A percentile compares a stretch with the other conserved stretches of the same genome.
These are phyloP conservation scores for Ephestia elutella DNA, from an alignment of 1,140 invertebrate genomes.

Conservation along the genomic window DNA sequence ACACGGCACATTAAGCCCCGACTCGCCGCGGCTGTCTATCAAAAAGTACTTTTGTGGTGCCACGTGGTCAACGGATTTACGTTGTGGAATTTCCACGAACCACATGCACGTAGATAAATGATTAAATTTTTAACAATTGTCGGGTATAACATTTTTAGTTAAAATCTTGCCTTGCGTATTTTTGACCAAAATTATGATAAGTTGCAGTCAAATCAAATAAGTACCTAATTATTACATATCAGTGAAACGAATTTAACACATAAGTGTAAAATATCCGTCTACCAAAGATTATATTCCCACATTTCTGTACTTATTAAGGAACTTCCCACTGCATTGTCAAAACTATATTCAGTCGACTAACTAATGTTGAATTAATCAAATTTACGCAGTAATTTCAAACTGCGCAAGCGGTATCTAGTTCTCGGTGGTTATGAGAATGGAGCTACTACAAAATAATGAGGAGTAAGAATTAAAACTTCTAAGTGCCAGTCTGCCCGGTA, in stretches of 20 bases:
- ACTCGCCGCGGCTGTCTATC: constrained; percentile 42
- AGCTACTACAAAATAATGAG: not conserved
- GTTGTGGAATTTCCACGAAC: constrained; percentile 37
- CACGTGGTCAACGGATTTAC: constrained; percentile 49
- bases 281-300: not conserved
- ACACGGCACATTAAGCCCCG: constrained; percentile 36
- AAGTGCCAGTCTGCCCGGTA: too few relatives aligned
- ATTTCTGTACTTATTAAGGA: not conserved
- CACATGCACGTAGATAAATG: not conserved
- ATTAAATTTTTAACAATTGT: not conserved
- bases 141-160: too few relatives aligned
- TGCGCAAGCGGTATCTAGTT: not conserved
- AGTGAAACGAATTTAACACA: too few relatives aligned
- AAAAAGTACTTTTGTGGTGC: constrained; percentile 57
- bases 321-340: not conserved
- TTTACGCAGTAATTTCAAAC: constrained; percentile 3
- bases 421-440: not conserved
- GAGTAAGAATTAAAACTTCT: not conserved
- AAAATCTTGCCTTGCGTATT: too few relatives aligned
- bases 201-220: too few relatives aligned
- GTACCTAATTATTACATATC: too few relatives aligned
- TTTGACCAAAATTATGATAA: too few relatives aligned
- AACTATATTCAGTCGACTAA: not conserved
- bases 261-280: too few relatives aligned
- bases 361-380: constrained; percentile 5